phyloP scores from a whole-genome alignment of 2,113 vertebrate genomes.

The Egretta garzetta region DNA sequence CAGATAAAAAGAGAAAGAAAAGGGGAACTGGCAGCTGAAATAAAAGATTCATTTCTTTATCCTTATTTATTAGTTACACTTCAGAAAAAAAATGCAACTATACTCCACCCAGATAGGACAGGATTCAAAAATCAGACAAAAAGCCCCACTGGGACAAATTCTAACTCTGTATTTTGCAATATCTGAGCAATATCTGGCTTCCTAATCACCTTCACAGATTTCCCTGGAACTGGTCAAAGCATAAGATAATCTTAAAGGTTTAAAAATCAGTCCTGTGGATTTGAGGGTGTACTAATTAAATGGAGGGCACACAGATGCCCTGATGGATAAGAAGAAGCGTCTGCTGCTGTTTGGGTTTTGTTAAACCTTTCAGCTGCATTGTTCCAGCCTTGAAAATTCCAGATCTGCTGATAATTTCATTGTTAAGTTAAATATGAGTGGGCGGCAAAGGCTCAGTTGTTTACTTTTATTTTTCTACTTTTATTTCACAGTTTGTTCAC shows the following conservation, averaged over 20 bases:
- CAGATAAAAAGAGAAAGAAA: background rate
- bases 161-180: background rate
- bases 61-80: background rate
- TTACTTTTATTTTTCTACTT: background rate
- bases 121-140: background rate
- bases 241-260: background rate
- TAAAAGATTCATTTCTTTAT: background rate
- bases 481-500: background rate
- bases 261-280: background rate
- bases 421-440: background rate
- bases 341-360: background rate
- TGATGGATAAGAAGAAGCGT: background rate
- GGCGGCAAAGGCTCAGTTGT: background rate
- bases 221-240: background rate
- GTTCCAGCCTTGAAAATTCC: constrained; percentile 16
- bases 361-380: background rate
- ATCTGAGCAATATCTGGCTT: background rate
- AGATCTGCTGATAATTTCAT: background rate
- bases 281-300: background rate
- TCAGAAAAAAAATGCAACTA: background rate
- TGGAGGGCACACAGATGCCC: background rate
- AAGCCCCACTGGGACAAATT: background rate
- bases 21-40: background rate
- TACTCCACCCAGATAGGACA: background rate
- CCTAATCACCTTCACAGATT: background rate